phyloP scores from a whole-genome alignment of 2,888 invertebrate species.

The Octodonta nipae region DNA sequence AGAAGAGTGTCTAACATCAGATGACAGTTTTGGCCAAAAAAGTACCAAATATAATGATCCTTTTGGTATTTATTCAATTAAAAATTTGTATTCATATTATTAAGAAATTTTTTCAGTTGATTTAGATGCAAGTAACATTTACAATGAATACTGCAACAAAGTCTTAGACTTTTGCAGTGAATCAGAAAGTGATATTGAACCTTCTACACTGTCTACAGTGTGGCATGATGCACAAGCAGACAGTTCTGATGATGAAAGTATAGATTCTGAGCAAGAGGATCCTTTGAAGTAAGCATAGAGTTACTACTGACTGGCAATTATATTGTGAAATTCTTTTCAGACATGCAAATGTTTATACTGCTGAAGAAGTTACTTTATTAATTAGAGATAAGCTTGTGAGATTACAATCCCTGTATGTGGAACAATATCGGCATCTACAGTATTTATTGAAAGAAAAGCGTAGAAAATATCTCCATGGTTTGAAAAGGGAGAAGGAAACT shows the following conservation, averaged over 20 bases:
- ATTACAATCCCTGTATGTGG: conserved; percentile 68
- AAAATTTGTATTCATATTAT: too few relatives aligned
- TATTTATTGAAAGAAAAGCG: conserved; percentile 58
- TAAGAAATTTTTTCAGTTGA: conserved; percentile 39
- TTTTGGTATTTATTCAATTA: conserved; percentile 49
- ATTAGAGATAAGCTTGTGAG: conserved; percentile 61
- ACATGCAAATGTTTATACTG: conserved; percentile 77
- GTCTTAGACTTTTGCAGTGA: conserved; percentile 59
- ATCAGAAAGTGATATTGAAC: conserved; percentile 61
- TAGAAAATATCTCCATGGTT: conserved; percentile 54
- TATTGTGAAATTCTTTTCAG: conserved; percentile 35
- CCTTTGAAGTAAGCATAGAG: conserved; percentile 48
- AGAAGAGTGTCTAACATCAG: conserved; percentile 27
- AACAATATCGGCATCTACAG: conserved; percentile 66
- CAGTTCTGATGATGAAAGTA: conserved; percentile 64
- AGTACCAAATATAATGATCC: conserved; percentile 40
- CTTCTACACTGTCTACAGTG: conserved; percentile 46
- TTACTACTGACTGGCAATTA: not conserved
- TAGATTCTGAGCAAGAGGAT: conserved; percentile 64
- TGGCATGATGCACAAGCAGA: conserved; percentile 52
- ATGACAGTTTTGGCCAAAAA: conserved; percentile 38
- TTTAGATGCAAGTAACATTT: conserved; percentile 39
- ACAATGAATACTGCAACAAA: conserved; percentile 41
- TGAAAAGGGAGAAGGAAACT: conserved; percentile 68
- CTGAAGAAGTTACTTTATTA: conserved; percentile 71